phyloP scores from a whole-genome alignment of 2,888 invertebrate genomes.

The Stomorhina lunata region DNA sequence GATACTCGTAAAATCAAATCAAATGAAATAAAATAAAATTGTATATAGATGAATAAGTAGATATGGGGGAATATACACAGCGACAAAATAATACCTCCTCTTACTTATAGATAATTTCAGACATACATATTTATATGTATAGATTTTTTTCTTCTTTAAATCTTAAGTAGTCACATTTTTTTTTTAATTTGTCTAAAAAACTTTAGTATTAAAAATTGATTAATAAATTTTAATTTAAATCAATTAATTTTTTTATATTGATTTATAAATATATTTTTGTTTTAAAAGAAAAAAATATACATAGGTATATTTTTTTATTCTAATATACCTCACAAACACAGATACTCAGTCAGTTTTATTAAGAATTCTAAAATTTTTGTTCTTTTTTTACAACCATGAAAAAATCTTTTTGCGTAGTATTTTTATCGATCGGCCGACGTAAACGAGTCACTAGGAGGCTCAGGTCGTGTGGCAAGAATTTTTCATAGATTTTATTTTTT shows the following conservation, averaged over 20 bases:
- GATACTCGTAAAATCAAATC: slow-evolving; percentile 4
- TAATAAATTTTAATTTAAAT: slow-evolving; percentile 8
- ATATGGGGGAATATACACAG: slow-evolving; percentile 54
- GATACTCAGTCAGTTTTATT: slow-evolving; percentile 4
- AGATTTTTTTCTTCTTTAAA: neutral
- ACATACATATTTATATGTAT: slow-evolving; percentile 14
- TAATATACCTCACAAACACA: neutral
- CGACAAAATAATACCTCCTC: slow-evolving; percentile 53
- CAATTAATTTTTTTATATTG: neutral
- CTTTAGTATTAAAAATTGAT: neutral
- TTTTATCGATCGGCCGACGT: slow-evolving; percentile 74
- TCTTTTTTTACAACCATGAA: slow-evolving; percentile 59
- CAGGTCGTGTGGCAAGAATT: slow-evolving; percentile 55
- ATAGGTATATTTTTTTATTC: neutral
- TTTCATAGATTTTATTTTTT: slow-evolving; percentile 45
- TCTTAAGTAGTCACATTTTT: slow-evolving; percentile 40
- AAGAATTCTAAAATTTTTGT: slow-evolving; percentile 20
- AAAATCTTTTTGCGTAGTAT: slow-evolving; percentile 77
- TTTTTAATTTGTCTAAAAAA: neutral
- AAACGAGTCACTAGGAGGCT: slow-evolving; percentile 62
- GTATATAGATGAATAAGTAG: slow-evolving; percentile 51
- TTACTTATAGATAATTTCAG: slow-evolving; percentile 42
- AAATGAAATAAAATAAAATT: no score
- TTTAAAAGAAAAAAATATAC: neutral
- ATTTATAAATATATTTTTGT: neutral